Percentiles rank a stretch among this genome's conserved stretches.
phyloP scores from a whole-genome alignment of 2,888 invertebrate genomes.

The Anorthoa munda region DNA sequence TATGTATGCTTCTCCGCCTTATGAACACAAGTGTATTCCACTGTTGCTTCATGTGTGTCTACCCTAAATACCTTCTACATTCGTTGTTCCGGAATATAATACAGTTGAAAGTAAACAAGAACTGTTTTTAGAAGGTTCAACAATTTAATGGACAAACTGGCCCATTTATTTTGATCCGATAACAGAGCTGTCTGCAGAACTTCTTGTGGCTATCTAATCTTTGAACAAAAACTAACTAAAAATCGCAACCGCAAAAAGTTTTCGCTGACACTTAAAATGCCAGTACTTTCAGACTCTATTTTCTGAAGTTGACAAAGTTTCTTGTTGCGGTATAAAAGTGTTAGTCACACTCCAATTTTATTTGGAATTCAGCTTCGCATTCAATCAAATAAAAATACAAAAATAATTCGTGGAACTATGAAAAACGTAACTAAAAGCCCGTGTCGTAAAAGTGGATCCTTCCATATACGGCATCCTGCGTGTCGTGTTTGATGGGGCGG shows the following conservation, averaged over 20 bases:
- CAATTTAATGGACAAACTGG: conserved; percentile 27
- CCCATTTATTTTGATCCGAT: conserved; percentile 49
- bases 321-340: conserved; percentile 1
- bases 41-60: conserved; percentile 54
- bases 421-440: conserved; percentile 56
- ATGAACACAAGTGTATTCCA: conserved; percentile 68
- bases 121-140: conserved; percentile 36
- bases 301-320: conserved; percentile 38
- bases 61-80: conserved; percentile 51
- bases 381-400: conserved; percentile 34
- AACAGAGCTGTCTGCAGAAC: conserved; percentile 35
- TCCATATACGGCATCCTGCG: conserved; percentile 55
- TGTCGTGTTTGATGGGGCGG: conserved; percentile 66
- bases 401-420: conserved; percentile 35
- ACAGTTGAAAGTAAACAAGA: conserved; percentile 35
- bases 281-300: conserved; percentile 11
- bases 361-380: conserved; percentile 11
- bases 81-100: conserved; percentile 43
- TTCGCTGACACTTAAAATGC: conserved; percentile 15
- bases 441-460: conserved; percentile 64
- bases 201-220: conserved; percentile 41
- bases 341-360: conserved; percentile 15
- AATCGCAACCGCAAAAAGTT: conserved; percentile 34
- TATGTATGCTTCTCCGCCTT: conserved; percentile 41
- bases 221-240: conserved; percentile 29